These are phyloP conservation scores for Lepidurus packardi DNA, from an alignment of 1,140 invertebrate genomes.

Conservation along the genomic window DNA sequence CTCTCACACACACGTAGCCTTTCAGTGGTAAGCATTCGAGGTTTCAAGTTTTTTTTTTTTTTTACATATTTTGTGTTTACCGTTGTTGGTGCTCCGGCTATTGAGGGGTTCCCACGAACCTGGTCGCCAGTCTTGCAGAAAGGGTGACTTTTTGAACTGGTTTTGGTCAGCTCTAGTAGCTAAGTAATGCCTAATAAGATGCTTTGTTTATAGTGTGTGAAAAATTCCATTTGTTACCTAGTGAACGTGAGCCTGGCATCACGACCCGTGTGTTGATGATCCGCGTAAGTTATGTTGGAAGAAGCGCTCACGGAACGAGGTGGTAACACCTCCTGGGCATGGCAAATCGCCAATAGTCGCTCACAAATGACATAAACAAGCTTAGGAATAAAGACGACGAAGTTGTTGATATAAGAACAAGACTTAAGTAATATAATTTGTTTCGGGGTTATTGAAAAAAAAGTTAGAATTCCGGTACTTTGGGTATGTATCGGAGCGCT, in stretches of 20 bases:
- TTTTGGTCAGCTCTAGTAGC: conserved; percentile 22
- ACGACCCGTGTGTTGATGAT: conserved; percentile 37
- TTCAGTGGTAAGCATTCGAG: neutral
- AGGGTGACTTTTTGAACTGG: neutral
- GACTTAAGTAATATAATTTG: conserved; percentile 27
- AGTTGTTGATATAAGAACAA: neutral
- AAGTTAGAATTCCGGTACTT: conserved; percentile 51
- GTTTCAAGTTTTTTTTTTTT: neutral
- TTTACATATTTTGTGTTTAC: neutral
- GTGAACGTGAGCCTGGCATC: conserved; percentile 38
- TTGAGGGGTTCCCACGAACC: neutral
- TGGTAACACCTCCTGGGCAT: conserved; percentile 34
- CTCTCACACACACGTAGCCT: neutral
- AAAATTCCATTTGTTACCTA: conserved; percentile 30
- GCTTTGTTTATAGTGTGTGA: too few relatives aligned
- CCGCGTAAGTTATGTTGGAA: conserved; percentile 37
- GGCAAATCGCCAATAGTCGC: conserved; percentile 62
- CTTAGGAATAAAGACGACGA: conserved; percentile 46
- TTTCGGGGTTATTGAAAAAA: neutral
- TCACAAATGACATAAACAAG: conserved; percentile 70
- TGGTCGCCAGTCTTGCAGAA: conserved; percentile 5
- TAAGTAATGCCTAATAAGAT: neutral
- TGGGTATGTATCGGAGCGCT: conserved; percentile 68
- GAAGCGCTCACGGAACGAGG: conserved; percentile 36
- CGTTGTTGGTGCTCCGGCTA: neutral